Percentiles rank a stretch among this genome's conserved stretches.
phyloP scores from a whole-genome alignment of 2,113 vertebrate genomes.

The Nerophis lumbriciformis region DNA sequence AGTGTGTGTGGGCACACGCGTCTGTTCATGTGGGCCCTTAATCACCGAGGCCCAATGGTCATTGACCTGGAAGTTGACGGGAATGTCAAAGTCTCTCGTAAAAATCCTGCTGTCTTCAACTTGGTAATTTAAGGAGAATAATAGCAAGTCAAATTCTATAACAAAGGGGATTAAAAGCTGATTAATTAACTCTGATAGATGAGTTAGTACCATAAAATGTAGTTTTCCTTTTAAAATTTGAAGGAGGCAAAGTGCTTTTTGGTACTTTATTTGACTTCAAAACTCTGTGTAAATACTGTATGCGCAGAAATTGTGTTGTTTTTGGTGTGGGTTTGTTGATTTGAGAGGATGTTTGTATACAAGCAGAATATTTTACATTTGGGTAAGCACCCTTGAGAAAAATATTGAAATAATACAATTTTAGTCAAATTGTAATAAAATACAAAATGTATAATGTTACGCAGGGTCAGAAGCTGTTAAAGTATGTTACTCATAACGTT shows the following conservation, averaged over 20 bases:
- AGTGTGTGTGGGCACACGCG: constrained; percentile 48
- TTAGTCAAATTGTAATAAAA: no score
- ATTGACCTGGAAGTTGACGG: constrained; percentile 71
- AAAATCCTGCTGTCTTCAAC: constrained; percentile 58
- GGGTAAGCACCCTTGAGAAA: no score
- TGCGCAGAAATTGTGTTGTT: no score
- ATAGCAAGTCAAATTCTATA: constrained; percentile 36
- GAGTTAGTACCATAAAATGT: not conserved
- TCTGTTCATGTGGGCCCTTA: constrained; percentile 62
- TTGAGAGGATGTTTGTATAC: no score
- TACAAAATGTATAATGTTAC: no score
- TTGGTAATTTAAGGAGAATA: constrained; percentile 31
- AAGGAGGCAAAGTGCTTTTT: not conserved
- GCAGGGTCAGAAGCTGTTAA: no score
- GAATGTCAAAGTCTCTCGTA: constrained; percentile 62
- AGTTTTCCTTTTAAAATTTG: not conserved
- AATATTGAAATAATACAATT: no score
- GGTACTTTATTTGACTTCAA: not conserved
- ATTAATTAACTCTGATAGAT: not conserved
- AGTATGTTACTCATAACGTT: no score
- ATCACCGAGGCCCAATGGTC: constrained; percentile 63
- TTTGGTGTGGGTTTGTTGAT: no score
- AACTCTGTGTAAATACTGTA: no score
- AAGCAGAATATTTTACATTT: no score
- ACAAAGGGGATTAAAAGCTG: constrained; percentile 12